Percentiles rank a stretch among this genome's conserved stretches.
These are phyloP conservation scores for Crocodylus rhombifer DNA, from an alignment of 2,797 vertebrate species.

Conservation along the genomic window DNA sequence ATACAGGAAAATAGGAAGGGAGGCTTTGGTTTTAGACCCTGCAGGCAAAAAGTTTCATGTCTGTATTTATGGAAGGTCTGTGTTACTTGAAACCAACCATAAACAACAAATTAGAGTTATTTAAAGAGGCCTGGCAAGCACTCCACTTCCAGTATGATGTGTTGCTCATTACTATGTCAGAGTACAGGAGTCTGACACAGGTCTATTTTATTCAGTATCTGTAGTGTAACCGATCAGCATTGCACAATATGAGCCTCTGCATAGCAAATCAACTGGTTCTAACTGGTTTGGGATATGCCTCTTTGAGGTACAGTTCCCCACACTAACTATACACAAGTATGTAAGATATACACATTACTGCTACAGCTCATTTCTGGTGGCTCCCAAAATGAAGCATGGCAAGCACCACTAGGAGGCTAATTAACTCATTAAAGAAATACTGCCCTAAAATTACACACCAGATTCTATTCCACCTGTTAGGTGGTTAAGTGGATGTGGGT, in stretches of 20 bases:
- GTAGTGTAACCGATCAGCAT: not conserved
- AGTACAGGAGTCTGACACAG: no score
- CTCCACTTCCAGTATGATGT: not conserved
- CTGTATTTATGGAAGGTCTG: not conserved
- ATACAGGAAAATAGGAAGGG: not conserved
- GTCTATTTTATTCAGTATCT: no score
- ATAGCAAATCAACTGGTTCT: not conserved
- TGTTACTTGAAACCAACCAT: not conserved
- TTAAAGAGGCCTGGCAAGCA: not conserved
- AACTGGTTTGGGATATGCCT: not conserved
- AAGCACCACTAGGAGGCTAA: not conserved
- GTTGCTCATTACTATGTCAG: no score
- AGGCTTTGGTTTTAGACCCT: not conserved
- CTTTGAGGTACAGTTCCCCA: not conserved
- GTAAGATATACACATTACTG: not conserved
- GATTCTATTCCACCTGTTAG: no score
- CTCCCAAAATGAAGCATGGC: not conserved
- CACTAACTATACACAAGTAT: rapidly evolving
- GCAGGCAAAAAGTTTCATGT: not conserved
- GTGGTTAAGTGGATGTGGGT: no score
- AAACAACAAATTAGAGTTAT: not conserved
- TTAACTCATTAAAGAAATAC: not conserved
- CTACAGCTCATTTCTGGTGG: not conserved
- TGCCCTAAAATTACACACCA: not conserved
- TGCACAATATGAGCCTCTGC: not conserved